Evolutionary conservation across 2,797 vertebrate genomes (phyloP).

Genomic region (Enteromius treurensis): DNA sequence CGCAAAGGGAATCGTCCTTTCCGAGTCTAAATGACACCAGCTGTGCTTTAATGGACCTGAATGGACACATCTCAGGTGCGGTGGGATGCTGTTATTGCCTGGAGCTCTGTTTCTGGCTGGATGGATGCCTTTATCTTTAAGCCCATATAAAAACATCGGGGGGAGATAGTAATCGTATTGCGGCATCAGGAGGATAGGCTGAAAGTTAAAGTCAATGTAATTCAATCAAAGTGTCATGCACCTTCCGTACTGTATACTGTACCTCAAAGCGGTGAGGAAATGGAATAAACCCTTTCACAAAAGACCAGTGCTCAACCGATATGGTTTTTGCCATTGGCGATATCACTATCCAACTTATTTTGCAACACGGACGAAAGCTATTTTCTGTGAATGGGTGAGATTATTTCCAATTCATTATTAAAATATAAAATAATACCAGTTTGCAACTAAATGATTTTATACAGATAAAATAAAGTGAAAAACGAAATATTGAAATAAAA

Average conservation of each 20-base stretch:
- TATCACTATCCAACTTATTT: not conserved
- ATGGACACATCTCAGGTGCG: conserved; percentile 49
- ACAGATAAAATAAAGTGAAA: too few species aligned
- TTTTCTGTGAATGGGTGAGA: not conserved
- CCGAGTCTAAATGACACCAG: conserved; percentile 47
- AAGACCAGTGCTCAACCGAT: not conserved
- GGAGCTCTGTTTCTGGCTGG: conserved; percentile 39
- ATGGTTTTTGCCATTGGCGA: not conserved
- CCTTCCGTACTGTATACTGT: not conserved
- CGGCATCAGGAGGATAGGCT: conserved; percentile 26
- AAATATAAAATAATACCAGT: not conserved
- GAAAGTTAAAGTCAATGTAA: conserved; percentile 48
- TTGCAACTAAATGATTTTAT: not conserved
- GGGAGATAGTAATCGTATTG: conserved; percentile 33
- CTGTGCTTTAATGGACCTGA: conserved; percentile 52
- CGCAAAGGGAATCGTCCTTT: conserved; percentile 18
- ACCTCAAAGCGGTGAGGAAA: conserved; percentile 33
- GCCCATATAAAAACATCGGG: conserved; percentile 40
- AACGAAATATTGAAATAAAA: too few species aligned
- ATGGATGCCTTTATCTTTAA: conserved; percentile 49
- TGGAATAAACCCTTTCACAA: conserved; percentile 15
- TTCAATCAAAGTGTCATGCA: conserved; percentile 38
- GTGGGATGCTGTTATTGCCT: conserved; percentile 38
- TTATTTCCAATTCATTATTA: not conserved
- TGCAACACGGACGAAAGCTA: not conserved